Evolutionary conservation across 2,797 vertebrate genomes (phyloP), one percentile per base, ranked within the genome.

Genomic region (Falco concolor): DNA sequence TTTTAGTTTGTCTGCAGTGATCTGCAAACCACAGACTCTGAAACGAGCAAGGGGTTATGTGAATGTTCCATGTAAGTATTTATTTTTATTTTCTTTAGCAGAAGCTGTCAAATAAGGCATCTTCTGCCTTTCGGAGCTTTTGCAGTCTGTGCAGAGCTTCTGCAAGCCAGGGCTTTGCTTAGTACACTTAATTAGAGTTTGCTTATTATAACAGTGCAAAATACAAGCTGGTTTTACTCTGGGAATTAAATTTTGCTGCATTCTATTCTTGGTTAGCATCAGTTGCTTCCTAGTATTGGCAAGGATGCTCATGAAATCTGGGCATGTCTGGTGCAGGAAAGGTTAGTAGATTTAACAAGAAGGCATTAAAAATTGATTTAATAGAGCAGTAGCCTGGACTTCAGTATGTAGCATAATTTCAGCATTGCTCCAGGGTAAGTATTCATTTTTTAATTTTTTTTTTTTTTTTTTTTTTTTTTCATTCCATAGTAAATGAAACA

Each of bases 1-100:
- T 95, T 94, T 88, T 82, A 89, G 92, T 93, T 95, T 25, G 19
- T 93, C 82, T 95, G 70, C 83, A 87, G 70, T 44, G 80, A 93
- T 91, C 67, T 95, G 83, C 90, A 97, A 97, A 96, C 96, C 96
- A 96, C 96, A 96, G 76, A 91, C 87, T 86, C 82, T 70, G 75
- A 96, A 97, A 94, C 84, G 95, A 93, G 77, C 95, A 95, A 93
- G 32, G 82, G 92, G 95, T 95, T 95, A 96, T 97, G 93, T 95
- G 97, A 95, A 95, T 67, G 72, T 96, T 96, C 79, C 10, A 0
- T 87, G 3, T 82, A 76, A 96, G 82, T 84, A 91, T 95, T 96
- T 96, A 65, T 86, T 95, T 94, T 90, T 95, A 79, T 93, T 95
- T 95, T 95, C 88, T 77, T 72, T 91, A 91, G 87, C 68, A 92